Percentiles rank a stretch among this genome's conserved stretches.
phyloP scores from a whole-genome alignment of 2,888 invertebrate genomes.

The Eristalinus sepulchralis region DNA sequence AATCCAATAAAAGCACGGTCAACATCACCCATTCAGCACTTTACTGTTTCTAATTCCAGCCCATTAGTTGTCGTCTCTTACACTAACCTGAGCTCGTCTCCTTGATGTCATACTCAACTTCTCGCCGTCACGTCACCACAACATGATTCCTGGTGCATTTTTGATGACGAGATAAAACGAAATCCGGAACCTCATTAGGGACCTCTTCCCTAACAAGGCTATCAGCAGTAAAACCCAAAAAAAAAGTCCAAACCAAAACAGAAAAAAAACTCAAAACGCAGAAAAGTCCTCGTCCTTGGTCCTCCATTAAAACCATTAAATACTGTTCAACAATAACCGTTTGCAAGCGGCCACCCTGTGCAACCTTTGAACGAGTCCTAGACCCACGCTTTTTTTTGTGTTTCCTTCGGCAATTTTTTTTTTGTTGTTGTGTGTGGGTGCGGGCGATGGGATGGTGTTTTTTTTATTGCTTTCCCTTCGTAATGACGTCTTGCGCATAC shows the following conservation, averaged over 20 bases:
- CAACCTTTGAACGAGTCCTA: background rate
- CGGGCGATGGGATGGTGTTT: conserved; percentile 16
- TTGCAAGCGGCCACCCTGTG: background rate
- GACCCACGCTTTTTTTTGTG: background rate
- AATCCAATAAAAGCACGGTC: too few relatives aligned
- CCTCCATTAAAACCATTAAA: conserved; percentile 41
- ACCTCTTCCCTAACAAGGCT: background rate
- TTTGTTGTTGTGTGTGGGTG: background rate
- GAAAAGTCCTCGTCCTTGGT: background rate
- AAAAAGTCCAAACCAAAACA: background rate
- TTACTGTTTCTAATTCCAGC: background rate
- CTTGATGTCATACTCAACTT: background rate
- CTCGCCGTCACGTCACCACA: background rate
- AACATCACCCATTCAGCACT: background rate
- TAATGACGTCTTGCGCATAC: conserved; percentile 39
- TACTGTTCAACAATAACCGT: conserved; percentile 22
- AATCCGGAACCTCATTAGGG: background rate
- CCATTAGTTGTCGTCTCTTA: background rate
- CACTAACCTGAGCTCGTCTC: background rate
- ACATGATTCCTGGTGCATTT: background rate
- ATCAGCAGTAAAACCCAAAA: background rate
- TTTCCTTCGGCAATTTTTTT: background rate
- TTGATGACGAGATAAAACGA: background rate
- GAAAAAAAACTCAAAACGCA: background rate
- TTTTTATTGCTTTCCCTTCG: conserved; percentile 45